A percentile compares a stretch with the other conserved stretches of the same genome.
These are phyloP conservation scores for Saguinus imperator DNA, from an alignment of 2,113 vertebrate species.

Conservation along the genomic window DNA sequence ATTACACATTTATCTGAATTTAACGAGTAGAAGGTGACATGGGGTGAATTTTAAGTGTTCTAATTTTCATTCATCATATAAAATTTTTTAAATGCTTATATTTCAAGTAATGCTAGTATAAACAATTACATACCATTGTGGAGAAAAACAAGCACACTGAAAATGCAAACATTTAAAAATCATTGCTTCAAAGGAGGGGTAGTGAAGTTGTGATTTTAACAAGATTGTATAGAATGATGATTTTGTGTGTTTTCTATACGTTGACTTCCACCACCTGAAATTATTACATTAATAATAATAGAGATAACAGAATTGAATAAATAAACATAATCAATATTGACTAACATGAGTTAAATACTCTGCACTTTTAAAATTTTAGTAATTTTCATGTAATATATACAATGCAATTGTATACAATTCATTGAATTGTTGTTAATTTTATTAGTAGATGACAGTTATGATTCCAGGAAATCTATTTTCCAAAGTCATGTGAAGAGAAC, in stretches of 20 bases:
- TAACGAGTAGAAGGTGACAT: neutral
- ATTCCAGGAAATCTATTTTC: neutral
- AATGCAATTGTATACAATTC: neutral
- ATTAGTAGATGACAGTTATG: neutral
- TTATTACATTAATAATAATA: neutral
- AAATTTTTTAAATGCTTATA: neutral
- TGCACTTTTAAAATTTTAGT: neutral
- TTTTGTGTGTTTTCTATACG: neutral
- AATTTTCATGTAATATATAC: neutral
- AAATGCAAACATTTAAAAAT: neutral
- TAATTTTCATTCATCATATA: neutral
- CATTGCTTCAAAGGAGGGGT: neutral
- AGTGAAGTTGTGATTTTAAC: neutral
- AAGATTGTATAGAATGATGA: neutral
- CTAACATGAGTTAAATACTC: neutral
- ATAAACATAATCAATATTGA: neutral
- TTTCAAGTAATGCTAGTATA: neutral
- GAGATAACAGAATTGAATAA: neutral
- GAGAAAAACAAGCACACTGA: neutral
- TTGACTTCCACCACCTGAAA: neutral
- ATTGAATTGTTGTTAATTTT: constrained; percentile 18
- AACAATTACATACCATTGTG: neutral
- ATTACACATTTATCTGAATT: neutral
- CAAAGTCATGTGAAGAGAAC: neutral
- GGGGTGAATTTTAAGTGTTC: neutral